Base-by-base conservation (phyloP, 2,888 invertebrate species). In the Acholoe squamosa region DNA sequence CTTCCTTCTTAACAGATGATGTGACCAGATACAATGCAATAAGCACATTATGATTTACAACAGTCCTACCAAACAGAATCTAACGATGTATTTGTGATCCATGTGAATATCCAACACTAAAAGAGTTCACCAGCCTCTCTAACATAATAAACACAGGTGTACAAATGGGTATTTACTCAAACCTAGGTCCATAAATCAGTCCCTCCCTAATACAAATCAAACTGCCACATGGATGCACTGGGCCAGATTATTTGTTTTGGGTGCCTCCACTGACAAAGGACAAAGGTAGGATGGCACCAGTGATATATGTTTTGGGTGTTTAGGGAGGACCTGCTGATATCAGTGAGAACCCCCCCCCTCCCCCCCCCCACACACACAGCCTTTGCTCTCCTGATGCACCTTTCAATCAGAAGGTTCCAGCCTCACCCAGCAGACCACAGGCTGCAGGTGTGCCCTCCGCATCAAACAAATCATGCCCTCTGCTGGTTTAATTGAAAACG, bases 401-500 rank as follows among this genome's bases (percentile, higher is more conserved):
- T 10, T 10, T 43, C 43, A 43, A 43, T 10, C 43, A 43, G 43
- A 43, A 61, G 61, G 14, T 22, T 84, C 34, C 33, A 12, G 14
- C 1, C 16, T 34, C 84, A 10, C 25, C 43, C 1, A 10, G 3
- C 84, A 33, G 10, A 84, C 84, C 25, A 77, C 34, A 28, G 1
- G 25, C 31, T 77, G 34, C 84, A 84, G 43, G 76, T 84, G 43
- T 33, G 52, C 34, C 34, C 84, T 25, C 43, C 0, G 0, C 84
- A 3, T 19, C 5, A 43, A 10, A 86, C 31, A 86, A n/a, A 31
- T 56, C 86, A 86, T 54, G 5, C 0, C 33, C 80, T 80, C 7
- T n/a, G 25, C 22, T 54, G 54, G 54, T 54, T 16, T 86, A 54
- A 86, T 86, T 86, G 86, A 86, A 86, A 84, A 84, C 76, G 43